Percentiles rank a stretch among this genome's conserved stretches.
phyloP scores from a whole-genome alignment of 2,888 invertebrate species.

The Tetramorium bicarinatum region DNA sequence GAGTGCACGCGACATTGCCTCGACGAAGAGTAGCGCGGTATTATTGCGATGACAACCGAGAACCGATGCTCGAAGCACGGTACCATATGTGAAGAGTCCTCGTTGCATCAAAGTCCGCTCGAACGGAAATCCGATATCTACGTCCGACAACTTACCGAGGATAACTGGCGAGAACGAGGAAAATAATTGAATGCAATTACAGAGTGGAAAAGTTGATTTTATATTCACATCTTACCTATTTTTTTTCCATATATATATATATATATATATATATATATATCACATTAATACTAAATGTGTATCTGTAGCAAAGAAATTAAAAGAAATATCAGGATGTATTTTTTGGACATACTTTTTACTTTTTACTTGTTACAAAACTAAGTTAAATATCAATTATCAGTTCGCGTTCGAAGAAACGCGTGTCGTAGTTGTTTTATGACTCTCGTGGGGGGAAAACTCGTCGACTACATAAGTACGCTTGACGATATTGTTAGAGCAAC shows the following conservation, averaged over 20 bases:
- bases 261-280: too few relatives aligned
- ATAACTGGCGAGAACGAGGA: slow-evolving; percentile 55
- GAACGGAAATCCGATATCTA: slow-evolving; percentile 68
- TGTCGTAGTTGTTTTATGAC: background rate
- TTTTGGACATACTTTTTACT: background rate
- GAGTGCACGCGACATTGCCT: slow-evolving; percentile 32
- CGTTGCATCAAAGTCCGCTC: slow-evolving; percentile 45
- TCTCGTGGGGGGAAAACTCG: background rate
- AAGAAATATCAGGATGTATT: background rate
- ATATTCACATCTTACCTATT: background rate
- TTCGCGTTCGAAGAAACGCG: background rate
- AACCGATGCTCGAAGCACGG: slow-evolving; percentile 7
- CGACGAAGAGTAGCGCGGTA: slow-evolving; percentile 18
- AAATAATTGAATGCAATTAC: slow-evolving; percentile 63
- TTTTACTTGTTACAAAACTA: background rate
- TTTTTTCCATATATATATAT: too few relatives aligned
- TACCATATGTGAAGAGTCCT: slow-evolving; percentile 26
- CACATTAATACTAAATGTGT: background rate
- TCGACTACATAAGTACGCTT: background rate
- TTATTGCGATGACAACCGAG: slow-evolving; percentile 50
- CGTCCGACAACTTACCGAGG: slow-evolving; percentile 30
- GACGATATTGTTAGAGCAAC: slow-evolving; percentile 4
- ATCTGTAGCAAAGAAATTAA: background rate
- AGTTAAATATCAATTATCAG: slow-evolving; percentile 11
- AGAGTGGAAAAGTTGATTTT: slow-evolving; percentile 45